Evolutionary conservation across 2,113 vertebrate species (phyloP), one percentile per base, ranked within the genome.

Genomic region (Notarius quadriscutis): DNA sequence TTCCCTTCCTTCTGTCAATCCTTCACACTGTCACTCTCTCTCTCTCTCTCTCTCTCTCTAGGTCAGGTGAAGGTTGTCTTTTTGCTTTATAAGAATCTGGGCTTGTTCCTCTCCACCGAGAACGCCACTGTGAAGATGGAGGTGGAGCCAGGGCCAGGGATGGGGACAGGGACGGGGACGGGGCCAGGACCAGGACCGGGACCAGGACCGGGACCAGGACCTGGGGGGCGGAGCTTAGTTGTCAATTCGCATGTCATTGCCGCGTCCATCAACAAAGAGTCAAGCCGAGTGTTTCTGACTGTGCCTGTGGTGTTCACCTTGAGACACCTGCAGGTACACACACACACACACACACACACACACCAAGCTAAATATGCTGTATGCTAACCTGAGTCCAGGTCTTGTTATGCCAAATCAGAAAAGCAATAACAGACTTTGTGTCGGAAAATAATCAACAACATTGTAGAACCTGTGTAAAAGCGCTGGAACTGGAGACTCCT

Each of bases 21-120:
- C 62, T n/a, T 14, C 34, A 17, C 63, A 91, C 90, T 86, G 85
- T 93, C 92, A 86, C 89, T 89, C 80, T 69, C n/a, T 81, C 55
- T 87, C 69, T 74, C 51, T 83, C 85, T 50, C 89, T 81, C 55
- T 87, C 69, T 74, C 51, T 84, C 85, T 51, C 51, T 93, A 98
- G 97, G 97, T 86, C 97, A 97, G 91, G 97, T 97, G 89, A 98
- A 98, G 92, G 97, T 98, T 69, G 97, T 98, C 77, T 98, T 98
- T 88, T 94, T 97, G 65, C 94, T 98, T 7, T 98, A 98, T 92
- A 98, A 98, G 92, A 98, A 98, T 90, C 91, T 98, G 94, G 97
- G 97, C 18, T 94, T 95, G 57, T 98, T 98, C 89, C 93, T 98
- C 89, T 97, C 97, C 85, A 98, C 97, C 0, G 97, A 97, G 92